These are phyloP conservation scores for Gobio gobio DNA, from an alignment of 2,113 vertebrate species.

Conservation along the genomic window DNA sequence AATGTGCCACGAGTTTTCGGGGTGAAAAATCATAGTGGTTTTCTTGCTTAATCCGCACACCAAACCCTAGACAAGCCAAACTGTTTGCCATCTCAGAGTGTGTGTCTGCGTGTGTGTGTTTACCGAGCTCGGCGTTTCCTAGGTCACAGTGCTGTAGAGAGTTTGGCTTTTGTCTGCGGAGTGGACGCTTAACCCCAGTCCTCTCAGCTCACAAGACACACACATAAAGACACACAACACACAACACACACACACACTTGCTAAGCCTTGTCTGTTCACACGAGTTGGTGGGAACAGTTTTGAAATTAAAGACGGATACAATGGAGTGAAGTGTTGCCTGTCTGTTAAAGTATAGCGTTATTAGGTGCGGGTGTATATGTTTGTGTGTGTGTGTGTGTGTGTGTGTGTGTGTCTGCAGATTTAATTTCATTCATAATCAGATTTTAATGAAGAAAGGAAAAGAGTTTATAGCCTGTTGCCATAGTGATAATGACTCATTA, in stretches of 20 bases:
- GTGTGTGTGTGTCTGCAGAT: no score
- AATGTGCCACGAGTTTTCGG: slow-evolving; percentile 31
- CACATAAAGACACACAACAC: slow-evolving; percentile 15
- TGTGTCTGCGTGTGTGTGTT: slow-evolving; percentile 54
- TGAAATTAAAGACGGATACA: slow-evolving; percentile 57
- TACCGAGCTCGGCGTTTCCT: slow-evolving; percentile 60
- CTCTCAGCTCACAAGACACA: slow-evolving; percentile 57
- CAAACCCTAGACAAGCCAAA: slow-evolving; percentile 51
- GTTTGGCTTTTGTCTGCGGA: slow-evolving; percentile 60
- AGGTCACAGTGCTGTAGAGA: slow-evolving; percentile 60
- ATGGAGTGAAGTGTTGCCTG: slow-evolving; percentile 44
- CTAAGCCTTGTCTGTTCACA: slow-evolving; percentile 60
- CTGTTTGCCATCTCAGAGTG: slow-evolving; percentile 49
- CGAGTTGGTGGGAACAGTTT: slow-evolving; percentile 59
- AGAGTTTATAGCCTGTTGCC: slow-evolving; percentile 54
- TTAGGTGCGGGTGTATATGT: slow-evolving; percentile 40
- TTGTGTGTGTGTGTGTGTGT: slow-evolving; percentile 1
- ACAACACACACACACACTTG: slow-evolving; percentile 46
- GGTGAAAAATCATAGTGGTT: slow-evolving; percentile 35
- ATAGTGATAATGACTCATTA: slow-evolving; percentile 49
- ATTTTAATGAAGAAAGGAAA: slow-evolving; percentile 56
- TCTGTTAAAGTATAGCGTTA: slow-evolving; percentile 38
- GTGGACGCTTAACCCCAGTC: slow-evolving; percentile 63
- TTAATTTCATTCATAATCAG: slow-evolving; percentile 56
- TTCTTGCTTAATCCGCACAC: slow-evolving; percentile 50